A percentile compares a stretch with the other conserved stretches of the same genome.
These are phyloP conservation scores for Odontamblyopus lacepedii DNA, from an alignment of 2,797 vertebrate species.

Conservation along the genomic window DNA sequence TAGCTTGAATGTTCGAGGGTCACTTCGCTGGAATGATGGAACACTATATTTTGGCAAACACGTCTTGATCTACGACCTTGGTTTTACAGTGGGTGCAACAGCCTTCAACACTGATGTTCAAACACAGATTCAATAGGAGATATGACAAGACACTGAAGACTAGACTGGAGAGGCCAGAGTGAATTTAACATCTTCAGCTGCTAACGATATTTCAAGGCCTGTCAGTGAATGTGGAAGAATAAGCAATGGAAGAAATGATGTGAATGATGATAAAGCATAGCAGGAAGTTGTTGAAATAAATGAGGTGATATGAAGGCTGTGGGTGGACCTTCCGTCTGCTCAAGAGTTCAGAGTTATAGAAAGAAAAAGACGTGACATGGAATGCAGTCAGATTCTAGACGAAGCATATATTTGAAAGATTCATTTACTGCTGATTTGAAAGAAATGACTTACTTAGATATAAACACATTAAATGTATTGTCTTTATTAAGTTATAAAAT, in stretches of 20 bases:
- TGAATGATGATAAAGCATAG: not conserved
- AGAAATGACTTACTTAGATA: not conserved
- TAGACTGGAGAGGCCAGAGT: not conserved
- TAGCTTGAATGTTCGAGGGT: not conserved
- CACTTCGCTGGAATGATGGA: constrained; percentile 4
- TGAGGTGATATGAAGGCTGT: constrained; percentile 8
- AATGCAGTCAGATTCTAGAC: not conserved
- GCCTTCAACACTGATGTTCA: not conserved
- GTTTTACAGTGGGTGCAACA: constrained; percentile 2
- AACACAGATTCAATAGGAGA: constrained; percentile 3
- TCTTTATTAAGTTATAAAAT: no score
- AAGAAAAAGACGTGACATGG: not conserved
- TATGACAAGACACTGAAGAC: not conserved
- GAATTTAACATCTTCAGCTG: no score
- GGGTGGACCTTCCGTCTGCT: constrained; percentile 11
- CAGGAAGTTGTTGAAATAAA: constrained; percentile 9
- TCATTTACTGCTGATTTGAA: not conserved
- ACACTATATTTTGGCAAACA: constrained; percentile 1
- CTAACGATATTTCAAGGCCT: constrained; percentile 2
- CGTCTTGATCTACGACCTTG: constrained; percentile 1
- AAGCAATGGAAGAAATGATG: constrained; percentile 6
- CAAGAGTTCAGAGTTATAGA: not conserved
- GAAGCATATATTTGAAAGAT: not conserved
- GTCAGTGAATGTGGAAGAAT: not conserved
- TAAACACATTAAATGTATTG: not conserved